Evolutionary conservation across 2,888 invertebrate genomes (phyloP), one percentile per base, ranked within the genome.

Genomic region (Cyclophora punctaria): DNA sequence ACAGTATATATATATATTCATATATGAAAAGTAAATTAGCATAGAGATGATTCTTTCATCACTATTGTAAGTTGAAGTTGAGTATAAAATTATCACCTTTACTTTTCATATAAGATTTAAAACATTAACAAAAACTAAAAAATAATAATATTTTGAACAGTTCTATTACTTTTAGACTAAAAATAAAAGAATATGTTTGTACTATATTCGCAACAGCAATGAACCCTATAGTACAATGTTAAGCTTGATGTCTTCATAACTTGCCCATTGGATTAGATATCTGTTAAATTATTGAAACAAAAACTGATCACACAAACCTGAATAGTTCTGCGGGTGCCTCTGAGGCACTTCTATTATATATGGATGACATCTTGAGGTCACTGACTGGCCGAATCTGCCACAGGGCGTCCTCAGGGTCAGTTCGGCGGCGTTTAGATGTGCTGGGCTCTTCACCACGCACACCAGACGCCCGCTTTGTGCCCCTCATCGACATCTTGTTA

Each of bases 301-400:
- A 44, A 47, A 47, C 37, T 44, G 44, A 45, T 45, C 62, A 65
- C 75, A 88, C 88, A 78, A 83, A 89, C 91, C 92, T 91, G 89
- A 93, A 93, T 66, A 94, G 90, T 91, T 95, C 95, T 66, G 95
- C 95, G 49, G 95, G 95, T 78, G 95, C 94, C 84, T 95, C 95
- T 48, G 94, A 92, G 67, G 91, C 92, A 86, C 90, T 93, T 78
- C 91, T 92, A 83, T 97, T 96, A 87, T 96, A 96, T 80, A 96
- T 96, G 81, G 95, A 94, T 69, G 94, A 93, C 89, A 94, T 93
- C 89, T 96, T 96, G 80, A 96, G 93, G 89, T 96, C 96, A 78
- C 93, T 93, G 73, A 93, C 92, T 69, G 95, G 93, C 69, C 95
- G 92, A 70, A 95, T 93, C 78, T 95, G 95, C 96, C 96, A 96